Percentiles rank a stretch among this genome's conserved stretches.
These are phyloP conservation scores for Ataeniobius toweri DNA, from an alignment of 2,797 vertebrate species.

Conservation along the genomic window DNA sequence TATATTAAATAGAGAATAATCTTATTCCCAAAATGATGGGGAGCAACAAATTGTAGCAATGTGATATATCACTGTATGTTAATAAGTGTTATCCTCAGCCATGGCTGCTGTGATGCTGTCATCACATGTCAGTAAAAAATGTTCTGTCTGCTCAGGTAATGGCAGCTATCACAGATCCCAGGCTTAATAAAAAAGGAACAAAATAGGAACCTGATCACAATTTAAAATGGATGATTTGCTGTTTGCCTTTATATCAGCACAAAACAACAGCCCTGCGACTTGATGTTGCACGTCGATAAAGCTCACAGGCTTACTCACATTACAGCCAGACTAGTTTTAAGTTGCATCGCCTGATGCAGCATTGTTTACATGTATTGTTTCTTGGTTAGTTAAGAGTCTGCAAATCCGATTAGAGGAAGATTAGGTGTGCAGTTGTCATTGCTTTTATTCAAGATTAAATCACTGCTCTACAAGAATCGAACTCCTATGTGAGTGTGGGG, in stretches of 20 bases:
- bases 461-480: slow-evolving; percentile 46
- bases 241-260: slow-evolving; percentile 41
- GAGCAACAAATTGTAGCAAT: slow-evolving; percentile 29
- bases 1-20: slow-evolving; percentile 23
- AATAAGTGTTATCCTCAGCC: slow-evolving; percentile 40
- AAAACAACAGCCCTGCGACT: slow-evolving; percentile 48
- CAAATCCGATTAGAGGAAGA: slow-evolving; percentile 70
- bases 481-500: slow-evolving; percentile 4
- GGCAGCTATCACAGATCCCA: slow-evolving; percentile 69
- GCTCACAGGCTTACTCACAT: slow-evolving; percentile 50
- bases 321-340: slow-evolving; percentile 49
- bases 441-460: slow-evolving; percentile 66
- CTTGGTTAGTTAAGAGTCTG: slow-evolving; percentile 65
- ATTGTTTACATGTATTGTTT: slow-evolving; percentile 71
- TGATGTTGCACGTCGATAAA: slow-evolving; percentile 54
- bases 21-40: slow-evolving; percentile 23
- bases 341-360: slow-evolving; percentile 45
- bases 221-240: slow-evolving; percentile 64
- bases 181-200: slow-evolving; percentile 52
- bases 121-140: slow-evolving; percentile 42
- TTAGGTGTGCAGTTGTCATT: slow-evolving; percentile 59
- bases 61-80: slow-evolving; percentile 27
- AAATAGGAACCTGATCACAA: slow-evolving; percentile 54
- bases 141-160: slow-evolving; percentile 59
- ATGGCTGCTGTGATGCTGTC: slow-evolving; percentile 47